phyloP scores from a whole-genome alignment of 2,113 vertebrate species.

The Nesoenas mayeri region DNA sequence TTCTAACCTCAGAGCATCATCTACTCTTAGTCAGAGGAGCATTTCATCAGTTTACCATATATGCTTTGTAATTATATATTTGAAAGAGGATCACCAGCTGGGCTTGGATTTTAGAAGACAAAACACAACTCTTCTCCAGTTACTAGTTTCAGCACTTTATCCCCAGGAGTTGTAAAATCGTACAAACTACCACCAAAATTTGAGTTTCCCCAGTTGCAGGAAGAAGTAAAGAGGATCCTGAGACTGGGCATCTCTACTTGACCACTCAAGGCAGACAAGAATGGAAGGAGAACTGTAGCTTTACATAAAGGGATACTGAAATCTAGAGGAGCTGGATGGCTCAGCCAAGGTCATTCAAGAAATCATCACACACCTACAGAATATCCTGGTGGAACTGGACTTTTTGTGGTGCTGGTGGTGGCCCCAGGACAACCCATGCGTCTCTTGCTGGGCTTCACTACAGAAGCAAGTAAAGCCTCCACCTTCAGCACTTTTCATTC shows the following conservation, averaged over 20 bases:
- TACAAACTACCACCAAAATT: not conserved
- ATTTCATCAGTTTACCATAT: not conserved
- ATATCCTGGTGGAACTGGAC: not conserved
- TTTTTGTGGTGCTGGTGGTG: not conserved
- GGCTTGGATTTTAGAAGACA: not conserved
- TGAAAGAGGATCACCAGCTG: not conserved
- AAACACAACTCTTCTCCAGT: not conserved
- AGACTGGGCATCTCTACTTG: not conserved
- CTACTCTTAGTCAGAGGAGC: not conserved
- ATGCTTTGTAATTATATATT: not conserved
- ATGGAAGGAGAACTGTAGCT: not conserved
- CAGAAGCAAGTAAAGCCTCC: not conserved
- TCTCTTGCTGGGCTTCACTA: not conserved
- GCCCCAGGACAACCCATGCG: not conserved
- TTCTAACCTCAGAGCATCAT: not conserved
- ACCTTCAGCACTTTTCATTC: not conserved
- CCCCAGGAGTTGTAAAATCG: not conserved
- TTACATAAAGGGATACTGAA: not conserved
- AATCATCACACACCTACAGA: not conserved
- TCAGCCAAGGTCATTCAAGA: not conserved
- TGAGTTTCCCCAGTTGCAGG: not conserved
- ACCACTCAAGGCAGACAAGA: not conserved
- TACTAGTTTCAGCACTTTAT: not conserved
- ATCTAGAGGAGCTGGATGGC: accelerated
- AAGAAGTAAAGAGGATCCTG: not conserved